A percentile compares a stretch with the other conserved stretches of the same genome.
These are phyloP conservation scores for Platycheirus rosarum DNA, from an alignment of 2,888 invertebrate species.

Conservation along the genomic window DNA sequence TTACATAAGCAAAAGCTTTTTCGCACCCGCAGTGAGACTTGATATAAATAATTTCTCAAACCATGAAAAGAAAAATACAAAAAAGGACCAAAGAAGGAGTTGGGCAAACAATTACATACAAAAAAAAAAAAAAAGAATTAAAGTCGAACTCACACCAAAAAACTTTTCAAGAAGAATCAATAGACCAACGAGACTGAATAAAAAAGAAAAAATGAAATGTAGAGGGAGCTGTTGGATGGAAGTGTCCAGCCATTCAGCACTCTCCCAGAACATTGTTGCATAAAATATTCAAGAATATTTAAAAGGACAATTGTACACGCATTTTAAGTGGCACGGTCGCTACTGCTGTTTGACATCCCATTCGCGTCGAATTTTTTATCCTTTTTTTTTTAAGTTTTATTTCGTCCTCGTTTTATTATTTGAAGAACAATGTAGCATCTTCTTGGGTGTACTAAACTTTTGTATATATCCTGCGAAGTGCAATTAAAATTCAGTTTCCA, in stretches of 20 bases:
- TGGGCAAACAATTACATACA: constrained; percentile 56
- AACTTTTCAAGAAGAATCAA: constrained; percentile 52
- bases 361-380: constrained; percentile 60
- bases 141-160: constrained; percentile 43
- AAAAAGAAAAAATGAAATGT: constrained; percentile 1
- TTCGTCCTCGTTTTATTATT: constrained; percentile 29
- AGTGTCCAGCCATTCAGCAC: constrained; percentile 9
- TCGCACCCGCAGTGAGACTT: constrained; percentile 49
- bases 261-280: constrained; percentile 39
- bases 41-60: constrained; percentile 47
- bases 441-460: constrained; percentile 18
- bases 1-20: constrained; percentile 54
- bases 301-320: constrained; percentile 74
- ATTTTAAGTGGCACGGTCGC: constrained; percentile 61
- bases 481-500: constrained; percentile 68
- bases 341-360: constrained; percentile 58
- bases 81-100: constrained; percentile 35
- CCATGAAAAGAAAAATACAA: constrained; percentile 13
- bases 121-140: constrained; percentile 52
- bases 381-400: too few relatives aligned
- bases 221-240: constrained; percentile 5
- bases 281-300: constrained; percentile 70
- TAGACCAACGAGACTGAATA: background rate
- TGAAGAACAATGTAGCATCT: constrained; percentile 11
- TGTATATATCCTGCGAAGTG: constrained; percentile 47